These are phyloP conservation scores for Brachionus rotundiformis DNA, from an alignment of 1,140 invertebrate genomes.

Conservation along the genomic window DNA sequence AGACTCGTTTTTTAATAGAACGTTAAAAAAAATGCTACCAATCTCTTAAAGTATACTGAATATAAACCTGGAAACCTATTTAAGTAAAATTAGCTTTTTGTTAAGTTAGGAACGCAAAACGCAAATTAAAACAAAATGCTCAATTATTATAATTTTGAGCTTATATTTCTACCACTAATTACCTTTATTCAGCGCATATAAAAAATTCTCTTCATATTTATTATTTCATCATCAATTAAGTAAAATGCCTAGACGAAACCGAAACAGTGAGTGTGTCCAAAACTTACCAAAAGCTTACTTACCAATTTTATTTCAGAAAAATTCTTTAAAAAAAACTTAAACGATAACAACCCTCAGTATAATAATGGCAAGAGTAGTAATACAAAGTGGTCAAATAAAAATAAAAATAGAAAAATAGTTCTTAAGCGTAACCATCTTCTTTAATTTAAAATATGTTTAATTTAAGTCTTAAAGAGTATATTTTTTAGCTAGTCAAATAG, in stretches of 20 bases:
- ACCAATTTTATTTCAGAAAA: not conserved
- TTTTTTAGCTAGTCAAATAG: not conserved
- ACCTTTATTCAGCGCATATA: not conserved
- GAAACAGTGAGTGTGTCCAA: not conserved
- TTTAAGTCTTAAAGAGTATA: not conserved
- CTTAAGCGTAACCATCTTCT: not conserved
- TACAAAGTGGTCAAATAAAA: not conserved
- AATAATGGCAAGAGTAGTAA: not conserved
- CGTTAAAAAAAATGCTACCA: too few relatives aligned
- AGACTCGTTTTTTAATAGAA: too few relatives aligned
- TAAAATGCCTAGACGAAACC: slow-evolving; percentile 5
- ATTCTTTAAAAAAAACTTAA: not conserved
- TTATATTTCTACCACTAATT: too few relatives aligned
- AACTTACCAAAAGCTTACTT: not conserved
- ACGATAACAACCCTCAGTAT: not conserved
- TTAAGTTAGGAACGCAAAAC: too few relatives aligned
- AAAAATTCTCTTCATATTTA: not conserved
- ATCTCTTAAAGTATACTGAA: too few relatives aligned
- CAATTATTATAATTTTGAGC: too few relatives aligned
- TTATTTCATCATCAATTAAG: slow-evolving; percentile 15
- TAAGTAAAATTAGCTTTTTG: too few relatives aligned
- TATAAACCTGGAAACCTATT: too few relatives aligned
- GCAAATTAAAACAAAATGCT: too few relatives aligned
- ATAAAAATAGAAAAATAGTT: not conserved
- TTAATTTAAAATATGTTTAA: not conserved